These are phyloP conservation scores for Masnerella sp. DNA, from an alignment of 2,888 invertebrate species.

Conservation along the genomic window DNA sequence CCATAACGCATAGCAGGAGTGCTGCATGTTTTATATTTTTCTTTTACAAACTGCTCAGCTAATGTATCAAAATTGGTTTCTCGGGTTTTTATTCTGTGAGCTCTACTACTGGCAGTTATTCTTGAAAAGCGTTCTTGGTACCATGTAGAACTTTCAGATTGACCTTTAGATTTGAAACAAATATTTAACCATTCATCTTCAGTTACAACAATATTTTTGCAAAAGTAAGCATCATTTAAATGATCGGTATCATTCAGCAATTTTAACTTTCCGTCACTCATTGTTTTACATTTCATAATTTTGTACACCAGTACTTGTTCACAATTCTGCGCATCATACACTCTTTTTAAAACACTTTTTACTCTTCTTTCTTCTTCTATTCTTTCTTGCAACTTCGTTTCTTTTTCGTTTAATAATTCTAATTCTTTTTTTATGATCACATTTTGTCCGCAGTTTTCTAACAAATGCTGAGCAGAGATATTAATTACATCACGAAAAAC, in stretches of 20 bases:
- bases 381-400: background rate
- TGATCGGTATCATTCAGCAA: background rate
- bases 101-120: slow-evolving; percentile 26
- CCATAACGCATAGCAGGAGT: slow-evolving; percentile 22
- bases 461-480: background rate
- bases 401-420: background rate
- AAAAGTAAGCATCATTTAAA: background rate
- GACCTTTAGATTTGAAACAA: slow-evolving; percentile 28
- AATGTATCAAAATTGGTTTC: slow-evolving; percentile 17
- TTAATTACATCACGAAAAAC: background rate
- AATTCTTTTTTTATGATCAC: background rate
- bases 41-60: slow-evolving; percentile 13
- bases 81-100: slow-evolving; percentile 27
- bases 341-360: background rate
- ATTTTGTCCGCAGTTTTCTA: background rate
- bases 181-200: slow-evolving; percentile 31
- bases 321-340: slow-evolving; percentile 2
- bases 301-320: background rate
- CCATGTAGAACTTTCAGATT: slow-evolving; percentile 36
- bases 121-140: slow-evolving; percentile 13
- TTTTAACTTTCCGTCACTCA: background rate
- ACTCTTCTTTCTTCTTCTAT: background rate
- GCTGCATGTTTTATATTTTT: slow-evolving; percentile 7
- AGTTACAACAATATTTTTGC: slow-evolving; percentile 6
- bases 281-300: background rate